Evolutionary conservation across 2,888 invertebrate genomes (phyloP), one percentile per base, ranked within the genome.

Genomic region (Geophilus truncorum): DNA sequence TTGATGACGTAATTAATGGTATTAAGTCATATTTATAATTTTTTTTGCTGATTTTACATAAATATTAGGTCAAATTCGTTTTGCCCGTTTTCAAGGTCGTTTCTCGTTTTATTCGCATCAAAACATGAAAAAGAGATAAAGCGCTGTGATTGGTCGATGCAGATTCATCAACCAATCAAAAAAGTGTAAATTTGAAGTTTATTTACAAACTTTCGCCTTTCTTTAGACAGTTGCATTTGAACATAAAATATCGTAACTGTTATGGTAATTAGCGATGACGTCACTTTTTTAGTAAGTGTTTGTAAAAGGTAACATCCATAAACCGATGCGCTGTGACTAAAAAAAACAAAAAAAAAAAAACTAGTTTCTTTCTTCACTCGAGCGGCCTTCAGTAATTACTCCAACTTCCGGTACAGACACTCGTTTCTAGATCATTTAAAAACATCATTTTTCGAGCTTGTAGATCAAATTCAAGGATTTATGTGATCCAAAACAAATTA

Each of bases 341-440:
- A n/a, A n/a, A n/a, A n/a, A n/a, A n/a, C n/a, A n/a, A n/a, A n/a
- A 1, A 51, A 70, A 70, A 45, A n/a, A 18, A n/a, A 28, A 70
- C 70, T 70, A 10, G 70, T 70, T 70, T 70, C 6, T 70, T 70
- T 25, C 70, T 70, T 70, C 70, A 70, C 70, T 70, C 25, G n/a
- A 70, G 70, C 70, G 70, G 70, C 70, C 70, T 70, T 70, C 70
- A 70, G 70, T 70, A 70, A 70, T 70, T 70, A 28, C 70, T 70
- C 70, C 9, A 10, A 70, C 70, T 70, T 70, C 70, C 70, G 25
- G 70, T 25, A 28, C 70, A 70, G 45, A 45, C 28, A 15, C 70
- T 70, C 70, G 12, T 51, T 70, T 25, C 70, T 70, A 25, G 70
- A 70, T 70, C 28, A 1, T 18, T 18, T 21, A 62, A 62, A 62